Percentiles rank a stretch among this genome's conserved stretches.
These are phyloP conservation scores for Dioctria rufipes DNA, from an alignment of 2,888 invertebrate species.

Conservation along the genomic window DNA sequence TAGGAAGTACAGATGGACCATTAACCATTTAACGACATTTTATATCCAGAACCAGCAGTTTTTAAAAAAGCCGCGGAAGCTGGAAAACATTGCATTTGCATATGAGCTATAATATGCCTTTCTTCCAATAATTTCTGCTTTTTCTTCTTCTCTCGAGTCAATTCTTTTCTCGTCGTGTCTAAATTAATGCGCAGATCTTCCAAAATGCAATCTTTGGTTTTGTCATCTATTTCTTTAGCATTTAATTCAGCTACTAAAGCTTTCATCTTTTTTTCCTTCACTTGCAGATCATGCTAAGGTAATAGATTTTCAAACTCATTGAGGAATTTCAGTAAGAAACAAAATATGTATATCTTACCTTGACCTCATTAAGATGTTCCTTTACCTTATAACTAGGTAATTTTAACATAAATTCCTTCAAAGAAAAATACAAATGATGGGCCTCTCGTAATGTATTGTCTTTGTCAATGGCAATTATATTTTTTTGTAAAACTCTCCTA, in stretches of 20 bases:
- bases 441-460: slow-evolving; percentile 67
- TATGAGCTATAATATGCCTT: slow-evolving; percentile 67
- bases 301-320: not conserved
- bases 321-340: not conserved
- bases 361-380: slow-evolving; percentile 67
- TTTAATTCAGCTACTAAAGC: slow-evolving; percentile 68
- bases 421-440: slow-evolving; percentile 66
- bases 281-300: slow-evolving; percentile 65
- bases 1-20: not conserved
- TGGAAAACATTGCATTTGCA: slow-evolving; percentile 69
- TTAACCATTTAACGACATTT: slow-evolving; percentile 59
- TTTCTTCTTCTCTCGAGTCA: slow-evolving; percentile 66
- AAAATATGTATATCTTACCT: slow-evolving; percentile 62
- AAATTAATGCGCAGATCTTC: slow-evolving; percentile 66
- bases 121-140: slow-evolving; percentile 68
- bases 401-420: slow-evolving; percentile 69
- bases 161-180: slow-evolving; percentile 65
- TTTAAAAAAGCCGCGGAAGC: slow-evolving; percentile 66
- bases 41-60: slow-evolving; percentile 67
- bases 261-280: slow-evolving; percentile 68
- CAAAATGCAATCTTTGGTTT: slow-evolving; percentile 64
- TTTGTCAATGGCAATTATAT: slow-evolving; percentile 66
- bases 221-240: slow-evolving; percentile 66
- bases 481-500: slow-evolving; percentile 68
- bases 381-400: slow-evolving; percentile 69